Evolutionary conservation across 2,888 invertebrate genomes (phyloP), one percentile per base, ranked within the genome.

Genomic region (Drosophila melanosoma): DNA sequence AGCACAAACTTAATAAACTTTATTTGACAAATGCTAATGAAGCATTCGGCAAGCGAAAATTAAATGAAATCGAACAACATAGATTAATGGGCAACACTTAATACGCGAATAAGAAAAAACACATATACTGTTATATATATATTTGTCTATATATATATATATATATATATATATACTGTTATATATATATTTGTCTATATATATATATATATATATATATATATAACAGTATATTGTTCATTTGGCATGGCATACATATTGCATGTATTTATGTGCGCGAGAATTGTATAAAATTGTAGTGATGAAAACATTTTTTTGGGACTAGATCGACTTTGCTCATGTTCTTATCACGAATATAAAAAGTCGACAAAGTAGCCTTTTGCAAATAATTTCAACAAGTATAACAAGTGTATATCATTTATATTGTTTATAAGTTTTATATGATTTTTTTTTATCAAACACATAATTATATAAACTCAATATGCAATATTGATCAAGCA

Each of bases 41-140:
- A 65, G 53, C 49, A 69, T 69, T 69, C 58, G 65, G 61, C 52
- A 52, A 51, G 51, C 58, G 45, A 61, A 65, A 69, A 75, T 65
- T 61, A 69, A 58, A 75, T 57, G 36, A 76, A 53, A 66, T 63
- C 71, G 51, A 66, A 63, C 59, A 56, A 23, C 38, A 45, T 57
- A 61, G 57, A 67, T 61, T 33, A 58, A 69, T n/a, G 35, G 11
- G 15, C 15, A 15, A 15, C 52, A 40, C 40, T 29, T 42, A 42
- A 69, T 63, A 29, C 8, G 6, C 20, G 45, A 57, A 35, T 20
- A 29, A 15, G 20, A 57, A 35, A 23, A 64, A 40, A 40, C 38
- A 8, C 2, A 56, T 1, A 32, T 33, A 53, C n/a, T n/a, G n/a
- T n/a, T n/a, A n/a, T n/a, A n/a, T n/a, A n/a, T n/a, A n/a, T n/a